These are phyloP conservation scores for Phataginus tricuspis DNA, from an alignment of 2,797 vertebrate species.

Conservation along the genomic window DNA sequence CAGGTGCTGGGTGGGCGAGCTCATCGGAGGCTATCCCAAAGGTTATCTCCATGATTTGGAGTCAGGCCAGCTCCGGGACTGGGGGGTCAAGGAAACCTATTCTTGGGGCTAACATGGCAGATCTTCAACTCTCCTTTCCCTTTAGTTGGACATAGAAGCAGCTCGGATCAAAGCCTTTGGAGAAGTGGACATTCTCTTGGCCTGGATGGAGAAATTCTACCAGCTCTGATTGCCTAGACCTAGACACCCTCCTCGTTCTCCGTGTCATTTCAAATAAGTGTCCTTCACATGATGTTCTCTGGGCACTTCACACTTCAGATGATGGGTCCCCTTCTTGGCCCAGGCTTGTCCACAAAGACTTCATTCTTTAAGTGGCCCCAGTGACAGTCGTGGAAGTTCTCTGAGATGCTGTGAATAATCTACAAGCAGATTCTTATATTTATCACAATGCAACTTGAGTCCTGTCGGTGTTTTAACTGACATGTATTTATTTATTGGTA, in stretches of 20 bases:
- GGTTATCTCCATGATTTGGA: background rate
- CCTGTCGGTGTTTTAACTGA: slow-evolving; percentile 8
- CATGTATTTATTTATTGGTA: slow-evolving; percentile 73
- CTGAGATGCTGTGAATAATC: slow-evolving; percentile 12
- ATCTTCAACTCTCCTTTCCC: background rate
- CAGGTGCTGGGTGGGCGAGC: too few species aligned
- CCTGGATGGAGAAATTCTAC: slow-evolving; percentile 79
- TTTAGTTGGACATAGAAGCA: slow-evolving; percentile 70
- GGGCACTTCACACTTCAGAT: background rate
- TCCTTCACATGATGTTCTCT: background rate
- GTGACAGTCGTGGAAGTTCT: background rate
- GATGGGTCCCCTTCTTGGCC: background rate
- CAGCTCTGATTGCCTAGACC: background rate
- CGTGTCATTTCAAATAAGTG: background rate
- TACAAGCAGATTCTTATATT: slow-evolving; percentile 40
- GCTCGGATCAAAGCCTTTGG: slow-evolving; percentile 79
- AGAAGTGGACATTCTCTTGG: slow-evolving; percentile 81
- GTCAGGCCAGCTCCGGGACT: background rate
- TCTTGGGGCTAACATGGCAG: background rate
- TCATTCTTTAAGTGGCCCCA: background rate
- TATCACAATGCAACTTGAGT: slow-evolving; percentile 72
- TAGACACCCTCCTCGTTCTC: background rate
- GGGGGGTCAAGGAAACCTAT: background rate
- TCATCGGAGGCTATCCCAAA: background rate
- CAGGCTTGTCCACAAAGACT: background rate